Conservation (phyloP, 2,113 vertebrate genomes). For the Strigops habroptila region DNA sequence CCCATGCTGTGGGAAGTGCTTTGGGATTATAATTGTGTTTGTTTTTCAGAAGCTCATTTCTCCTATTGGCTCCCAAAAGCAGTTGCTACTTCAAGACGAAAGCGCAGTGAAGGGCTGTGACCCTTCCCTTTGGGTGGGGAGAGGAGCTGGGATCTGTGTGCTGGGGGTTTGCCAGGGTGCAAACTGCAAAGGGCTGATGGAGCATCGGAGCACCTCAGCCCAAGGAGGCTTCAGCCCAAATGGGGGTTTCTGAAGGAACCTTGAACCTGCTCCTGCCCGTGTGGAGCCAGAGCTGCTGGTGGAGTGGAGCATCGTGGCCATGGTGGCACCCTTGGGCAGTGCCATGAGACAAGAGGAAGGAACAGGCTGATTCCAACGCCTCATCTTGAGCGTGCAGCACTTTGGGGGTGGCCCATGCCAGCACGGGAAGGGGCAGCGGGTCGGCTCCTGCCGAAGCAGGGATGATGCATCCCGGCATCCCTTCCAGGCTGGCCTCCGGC, state of each 20-base stretch:
- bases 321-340: not conserved
- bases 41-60: not conserved
- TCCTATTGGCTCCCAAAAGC: not conserved
- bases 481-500: not conserved
- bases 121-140: not conserved
- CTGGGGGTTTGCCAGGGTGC: not conserved
- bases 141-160: not conserved
- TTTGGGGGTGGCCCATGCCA: not conserved
- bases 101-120: not conserved
- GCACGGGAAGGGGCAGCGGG: not conserved
- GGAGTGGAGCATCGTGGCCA: rapidly evolving
- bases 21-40: not conserved
- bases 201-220: not conserved
- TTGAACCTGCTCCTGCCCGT: not conserved
- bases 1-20: not conserved
- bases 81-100: not conserved
- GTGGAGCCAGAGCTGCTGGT: rapidly evolving
- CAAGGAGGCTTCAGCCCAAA: not conserved
- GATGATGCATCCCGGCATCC: rapidly evolving
- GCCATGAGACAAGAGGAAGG: not conserved
- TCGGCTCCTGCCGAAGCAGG: rapidly evolving
- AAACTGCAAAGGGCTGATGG: not conserved
- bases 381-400: rapidly evolving
- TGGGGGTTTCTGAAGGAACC: not conserved
- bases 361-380: not conserved